These are phyloP conservation scores for Condylura cristata DNA, from an alignment of 2,113 vertebrate genomes.

Conservation along the genomic window DNA sequence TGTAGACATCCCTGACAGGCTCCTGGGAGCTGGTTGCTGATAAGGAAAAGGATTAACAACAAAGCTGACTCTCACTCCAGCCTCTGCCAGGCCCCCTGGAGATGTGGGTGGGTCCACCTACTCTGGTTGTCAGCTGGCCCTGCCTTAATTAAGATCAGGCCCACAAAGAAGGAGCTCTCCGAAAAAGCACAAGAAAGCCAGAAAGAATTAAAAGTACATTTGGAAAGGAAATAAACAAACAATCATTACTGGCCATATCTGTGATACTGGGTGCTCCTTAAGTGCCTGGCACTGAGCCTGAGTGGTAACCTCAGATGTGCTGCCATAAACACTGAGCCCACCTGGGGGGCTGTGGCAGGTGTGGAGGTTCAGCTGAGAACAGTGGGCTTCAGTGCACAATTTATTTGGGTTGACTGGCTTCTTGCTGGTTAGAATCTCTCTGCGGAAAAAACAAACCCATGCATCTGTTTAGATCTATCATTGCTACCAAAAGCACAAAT, in stretches of 20 bases:
- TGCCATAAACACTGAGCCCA: accelerated
- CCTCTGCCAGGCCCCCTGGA: not conserved
- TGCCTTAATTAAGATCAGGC: not conserved
- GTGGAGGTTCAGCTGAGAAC: slow-evolving; percentile 66
- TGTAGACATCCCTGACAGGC: not conserved
- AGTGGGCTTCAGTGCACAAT: slow-evolving; percentile 73
- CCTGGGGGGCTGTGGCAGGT: accelerated
- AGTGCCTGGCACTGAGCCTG: not conserved
- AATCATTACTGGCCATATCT: not conserved
- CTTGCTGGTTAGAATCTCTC: slow-evolving; percentile 81
- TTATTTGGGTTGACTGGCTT: slow-evolving; percentile 83
- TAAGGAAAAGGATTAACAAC: not conserved
- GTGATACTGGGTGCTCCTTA: not conserved
- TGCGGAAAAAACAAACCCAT: slow-evolving; percentile 67
- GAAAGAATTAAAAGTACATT: not conserved
- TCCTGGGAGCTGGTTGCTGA: not conserved
- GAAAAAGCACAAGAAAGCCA: not conserved
- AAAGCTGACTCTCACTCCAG: not conserved
- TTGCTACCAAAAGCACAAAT: slow-evolving; percentile 78
- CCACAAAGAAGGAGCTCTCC: not conserved
- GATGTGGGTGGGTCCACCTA: not conserved
- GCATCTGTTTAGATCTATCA: slow-evolving; percentile 82
- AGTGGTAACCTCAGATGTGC: not conserved
- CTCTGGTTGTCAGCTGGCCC: not conserved
- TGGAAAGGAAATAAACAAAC: not conserved